A percentile compares a stretch with the other conserved stretches of the same genome.
phyloP scores from a whole-genome alignment of 1,140 invertebrate genomes.

The Drosophila neocordata region DNA sequence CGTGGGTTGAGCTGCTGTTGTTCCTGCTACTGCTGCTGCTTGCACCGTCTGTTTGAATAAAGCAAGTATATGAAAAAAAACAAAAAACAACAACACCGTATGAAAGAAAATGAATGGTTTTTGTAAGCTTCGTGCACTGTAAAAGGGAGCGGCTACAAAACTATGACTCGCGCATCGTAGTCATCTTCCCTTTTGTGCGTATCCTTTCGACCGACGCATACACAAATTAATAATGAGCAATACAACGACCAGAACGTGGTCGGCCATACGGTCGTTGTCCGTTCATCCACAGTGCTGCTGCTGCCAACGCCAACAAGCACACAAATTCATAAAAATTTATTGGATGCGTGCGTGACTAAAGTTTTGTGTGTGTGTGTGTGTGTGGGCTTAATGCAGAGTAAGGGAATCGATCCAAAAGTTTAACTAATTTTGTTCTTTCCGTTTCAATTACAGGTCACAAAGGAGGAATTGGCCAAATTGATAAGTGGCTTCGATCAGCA shows the following conservation, averaged over 20 bases:
- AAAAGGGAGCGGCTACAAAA: conserved; percentile 21
- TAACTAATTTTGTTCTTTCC: conserved; percentile 2
- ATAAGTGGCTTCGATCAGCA: conserved; percentile 93
- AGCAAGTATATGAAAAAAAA: background rate
- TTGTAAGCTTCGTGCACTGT: conserved; percentile 14
- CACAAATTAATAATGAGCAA: conserved; percentile 32
- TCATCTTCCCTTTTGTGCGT: conserved; percentile 16
- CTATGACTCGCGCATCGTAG: conserved; percentile 10
- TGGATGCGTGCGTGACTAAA: conserved; percentile 53
- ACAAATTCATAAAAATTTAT: conserved; percentile 58
- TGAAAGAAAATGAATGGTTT: conserved; percentile 46
- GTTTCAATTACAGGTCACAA: conserved; percentile 87
- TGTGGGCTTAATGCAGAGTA: background rate
- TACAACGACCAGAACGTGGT: conserved; percentile 15
- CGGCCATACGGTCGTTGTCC: conserved; percentile 18
- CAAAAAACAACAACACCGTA: too few relatives aligned
- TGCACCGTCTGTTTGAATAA: conserved; percentile 38
- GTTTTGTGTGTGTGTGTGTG: background rate
- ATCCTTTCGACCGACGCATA: conserved; percentile 40
- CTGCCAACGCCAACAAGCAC: conserved; percentile 7
- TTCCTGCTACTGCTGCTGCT: background rate
- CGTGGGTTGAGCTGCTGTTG: conserved; percentile 31
- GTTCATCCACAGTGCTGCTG: background rate
- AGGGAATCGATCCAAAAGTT: conserved; percentile 12
- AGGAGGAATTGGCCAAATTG: conserved; percentile 94